These are phyloP conservation scores for Aleiodes alternator DNA, from an alignment of 2,888 invertebrate species.

Conservation along the genomic window DNA sequence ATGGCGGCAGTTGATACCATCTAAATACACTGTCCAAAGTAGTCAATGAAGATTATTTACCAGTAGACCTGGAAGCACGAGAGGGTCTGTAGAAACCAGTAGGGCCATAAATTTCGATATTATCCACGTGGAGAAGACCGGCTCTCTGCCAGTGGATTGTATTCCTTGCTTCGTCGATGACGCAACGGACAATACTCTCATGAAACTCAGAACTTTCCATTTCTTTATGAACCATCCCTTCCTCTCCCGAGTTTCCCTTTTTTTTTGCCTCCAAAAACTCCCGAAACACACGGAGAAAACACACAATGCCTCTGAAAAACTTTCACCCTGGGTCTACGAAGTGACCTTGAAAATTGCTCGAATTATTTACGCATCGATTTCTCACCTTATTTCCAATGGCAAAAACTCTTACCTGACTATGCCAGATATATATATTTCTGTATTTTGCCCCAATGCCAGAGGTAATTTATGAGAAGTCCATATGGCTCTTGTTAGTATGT, in stretches of 20 bases:
- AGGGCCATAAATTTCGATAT: slow-evolving; percentile 74
- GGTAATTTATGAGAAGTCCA: slow-evolving; percentile 28
- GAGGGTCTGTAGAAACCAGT: slow-evolving; percentile 57
- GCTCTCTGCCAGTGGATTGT: slow-evolving; percentile 36
- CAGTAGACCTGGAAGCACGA: slow-evolving; percentile 49
- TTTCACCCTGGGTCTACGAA: slow-evolving; percentile 63
- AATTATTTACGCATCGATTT: slow-evolving; percentile 44
- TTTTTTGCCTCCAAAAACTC: slow-evolving; percentile 57
- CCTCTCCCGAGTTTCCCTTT: slow-evolving; percentile 41
- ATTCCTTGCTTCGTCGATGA: slow-evolving; percentile 63
- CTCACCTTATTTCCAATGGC: neutral
- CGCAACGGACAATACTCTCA: slow-evolving; percentile 72
- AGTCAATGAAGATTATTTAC: too few species aligned
- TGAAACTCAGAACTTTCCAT: slow-evolving; percentile 68
- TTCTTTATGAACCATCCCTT: slow-evolving; percentile 57
- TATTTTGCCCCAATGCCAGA: neutral
- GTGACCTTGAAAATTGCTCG: slow-evolving; percentile 43
- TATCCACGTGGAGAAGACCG: slow-evolving; percentile 67
- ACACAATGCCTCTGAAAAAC: slow-evolving; percentile 63
- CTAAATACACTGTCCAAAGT: too few species aligned
- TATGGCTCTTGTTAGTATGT: slow-evolving; percentile 62
- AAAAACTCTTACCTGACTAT: slow-evolving; percentile 34
- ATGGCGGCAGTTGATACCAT: too few species aligned
- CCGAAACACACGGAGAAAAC: slow-evolving; percentile 42
- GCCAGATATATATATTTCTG: slow-evolving; percentile 2